phyloP scores from a whole-genome alignment of 2,888 invertebrate species.

The Prosopocoilus inquinatus region DNA sequence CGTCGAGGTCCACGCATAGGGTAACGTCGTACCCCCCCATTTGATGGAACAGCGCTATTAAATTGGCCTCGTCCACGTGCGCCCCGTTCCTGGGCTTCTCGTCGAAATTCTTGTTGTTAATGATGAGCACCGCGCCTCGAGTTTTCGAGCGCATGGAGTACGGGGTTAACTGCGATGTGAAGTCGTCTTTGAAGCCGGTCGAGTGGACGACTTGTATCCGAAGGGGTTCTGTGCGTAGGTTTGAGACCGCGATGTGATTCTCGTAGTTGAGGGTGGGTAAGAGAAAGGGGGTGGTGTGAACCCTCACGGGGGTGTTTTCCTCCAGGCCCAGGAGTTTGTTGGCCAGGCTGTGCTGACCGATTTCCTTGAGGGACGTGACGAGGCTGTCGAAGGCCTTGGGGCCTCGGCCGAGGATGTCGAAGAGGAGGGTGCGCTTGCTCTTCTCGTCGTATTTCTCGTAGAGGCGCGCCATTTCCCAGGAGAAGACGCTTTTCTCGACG shows the following conservation, averaged over 20 bases:
- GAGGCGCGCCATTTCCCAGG: neutral
- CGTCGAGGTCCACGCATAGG: conserved; percentile 48
- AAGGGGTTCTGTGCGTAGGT: conserved; percentile 16
- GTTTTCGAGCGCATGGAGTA: conserved; percentile 37
- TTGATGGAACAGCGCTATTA: conserved; percentile 59
- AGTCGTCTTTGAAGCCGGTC: conserved; percentile 37
- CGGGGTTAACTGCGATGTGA: conserved; percentile 24
- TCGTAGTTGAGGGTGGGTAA: neutral
- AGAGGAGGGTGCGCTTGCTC: conserved; percentile 7
- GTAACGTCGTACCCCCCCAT: conserved; percentile 55
- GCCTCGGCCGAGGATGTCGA: conserved; percentile 6
- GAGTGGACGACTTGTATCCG: conserved; percentile 17
- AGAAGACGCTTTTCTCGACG: conserved; percentile 12
- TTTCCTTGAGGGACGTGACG: conserved; percentile 9
- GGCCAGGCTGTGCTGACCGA: conserved; percentile 10
- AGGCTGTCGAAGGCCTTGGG: conserved; percentile 14
- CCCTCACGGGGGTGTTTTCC: neutral
- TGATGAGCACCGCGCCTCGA: conserved; percentile 43
- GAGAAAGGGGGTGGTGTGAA: neutral
- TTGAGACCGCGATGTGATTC: neutral
- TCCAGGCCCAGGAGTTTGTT: conserved; percentile 13
- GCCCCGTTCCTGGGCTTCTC: conserved; percentile 54
- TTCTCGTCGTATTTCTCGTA: conserved; percentile 11
- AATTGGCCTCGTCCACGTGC: conserved; percentile 57
- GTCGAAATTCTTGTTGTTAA: conserved; percentile 46